phyloP scores from a whole-genome alignment of 2,888 invertebrate genomes.

The Geophilus truncorum region DNA sequence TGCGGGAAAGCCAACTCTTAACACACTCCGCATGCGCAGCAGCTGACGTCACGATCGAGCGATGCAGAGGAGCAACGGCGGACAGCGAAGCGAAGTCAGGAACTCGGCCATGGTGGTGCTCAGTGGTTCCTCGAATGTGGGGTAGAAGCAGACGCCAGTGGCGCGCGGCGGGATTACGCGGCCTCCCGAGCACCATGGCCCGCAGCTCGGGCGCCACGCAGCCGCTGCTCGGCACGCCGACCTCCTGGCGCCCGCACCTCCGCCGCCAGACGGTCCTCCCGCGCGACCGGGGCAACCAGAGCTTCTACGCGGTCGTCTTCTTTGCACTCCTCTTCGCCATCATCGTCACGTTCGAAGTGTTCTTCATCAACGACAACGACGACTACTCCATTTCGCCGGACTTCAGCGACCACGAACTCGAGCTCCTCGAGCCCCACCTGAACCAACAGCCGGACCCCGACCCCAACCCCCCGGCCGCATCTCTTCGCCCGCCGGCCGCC shows the following conservation, averaged over 20 bases:
- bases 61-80: no score
- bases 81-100: no score
- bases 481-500: no score
- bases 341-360: conserved; percentile 79
- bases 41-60: no score
- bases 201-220: neutral
- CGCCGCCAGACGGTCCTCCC: neutral
- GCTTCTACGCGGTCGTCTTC: conserved; percentile 83
- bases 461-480: no score
- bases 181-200: neutral
- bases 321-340: conserved; percentile 84
- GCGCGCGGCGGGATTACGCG: neutral
- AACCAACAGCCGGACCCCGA: conserved; percentile 33
- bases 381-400: conserved; percentile 13
- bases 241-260: neutral
- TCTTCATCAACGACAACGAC: conserved; percentile 60
- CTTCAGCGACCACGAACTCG: conserved; percentile 29
- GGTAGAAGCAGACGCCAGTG: neutral
- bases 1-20: no score
- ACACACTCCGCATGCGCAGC: no score
- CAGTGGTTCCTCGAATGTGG: neutral
- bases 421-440: conserved; percentile 35
- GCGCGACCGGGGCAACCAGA: conserved; percentile 73
- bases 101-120: neutral
- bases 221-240: neutral